A percentile compares a stretch with the other conserved stretches of the same genome.
Evolutionary conservation across 2,888 invertebrate species (phyloP).

Genomic region (Encarsia formosa): DNA sequence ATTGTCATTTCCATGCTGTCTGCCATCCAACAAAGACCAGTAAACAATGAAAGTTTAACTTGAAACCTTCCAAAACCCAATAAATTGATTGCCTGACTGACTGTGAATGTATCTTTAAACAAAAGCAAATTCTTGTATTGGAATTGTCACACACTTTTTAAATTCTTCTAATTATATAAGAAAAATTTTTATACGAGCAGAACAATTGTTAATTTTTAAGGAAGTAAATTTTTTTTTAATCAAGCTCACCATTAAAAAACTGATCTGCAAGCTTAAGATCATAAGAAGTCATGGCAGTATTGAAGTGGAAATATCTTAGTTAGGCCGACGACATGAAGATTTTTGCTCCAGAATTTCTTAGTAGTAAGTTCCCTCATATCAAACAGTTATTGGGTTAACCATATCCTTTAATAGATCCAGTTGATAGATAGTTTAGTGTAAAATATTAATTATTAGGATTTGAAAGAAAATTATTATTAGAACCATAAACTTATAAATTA

Average conservation of each 20-base stretch:
- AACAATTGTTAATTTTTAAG: too few species aligned
- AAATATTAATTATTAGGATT: too few species aligned
- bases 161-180: too few species aligned
- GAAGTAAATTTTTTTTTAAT: constrained; percentile 14
- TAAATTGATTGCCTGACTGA: constrained; percentile 81
- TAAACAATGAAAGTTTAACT: constrained; percentile 79
- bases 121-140: too few species aligned
- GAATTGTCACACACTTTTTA: too few species aligned
- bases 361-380: constrained; percentile 21
- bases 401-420: constrained; percentile 27
- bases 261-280: constrained; percentile 20
- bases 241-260: constrained; percentile 23
- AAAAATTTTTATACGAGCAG: too few species aligned
- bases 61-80: constrained; percentile 87
- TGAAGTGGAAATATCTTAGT: constrained; percentile 17
- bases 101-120: constrained; percentile 73
- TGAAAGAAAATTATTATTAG: too few species aligned
- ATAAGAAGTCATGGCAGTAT: constrained; percentile 15
- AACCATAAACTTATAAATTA: too few species aligned
- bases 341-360: constrained; percentile 17
- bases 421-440: too few species aligned
- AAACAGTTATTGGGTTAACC: constrained; percentile 20
- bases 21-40: constrained; percentile 92
- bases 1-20: constrained; percentile 99
- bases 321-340: constrained; percentile 12